A percentile compares a stretch with the other conserved stretches of the same genome.
phyloP scores from a whole-genome alignment of 2,113 vertebrate genomes.

The Axis porcinus region DNA sequence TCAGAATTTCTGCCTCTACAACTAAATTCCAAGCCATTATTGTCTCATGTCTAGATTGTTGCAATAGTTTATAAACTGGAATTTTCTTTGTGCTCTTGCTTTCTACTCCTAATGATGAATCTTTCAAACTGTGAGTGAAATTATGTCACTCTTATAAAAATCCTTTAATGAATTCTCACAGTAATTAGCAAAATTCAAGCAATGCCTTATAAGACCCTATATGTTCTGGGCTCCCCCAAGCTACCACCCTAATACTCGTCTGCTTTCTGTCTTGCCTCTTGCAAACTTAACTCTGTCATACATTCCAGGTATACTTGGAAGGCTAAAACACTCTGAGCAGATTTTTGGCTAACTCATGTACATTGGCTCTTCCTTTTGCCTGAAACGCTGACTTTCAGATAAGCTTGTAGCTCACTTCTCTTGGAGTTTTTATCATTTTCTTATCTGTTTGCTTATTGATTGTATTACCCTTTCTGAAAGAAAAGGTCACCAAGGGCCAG shows the following conservation, averaged over 20 bases:
- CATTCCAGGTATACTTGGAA: neutral
- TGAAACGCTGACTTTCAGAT: neutral
- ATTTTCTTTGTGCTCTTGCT: neutral
- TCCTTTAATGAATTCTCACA: neutral
- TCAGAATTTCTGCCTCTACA: neutral
- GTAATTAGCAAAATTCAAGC: neutral
- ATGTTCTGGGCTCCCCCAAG: neutral
- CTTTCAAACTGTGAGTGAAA: neutral
- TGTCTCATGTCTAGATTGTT: neutral
- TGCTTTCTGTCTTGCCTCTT: neutral
- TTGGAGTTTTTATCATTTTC: neutral
- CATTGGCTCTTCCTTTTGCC: neutral
- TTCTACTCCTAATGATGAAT: neutral
- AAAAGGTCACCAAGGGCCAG: neutral
- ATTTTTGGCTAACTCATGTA: neutral
- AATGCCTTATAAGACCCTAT: neutral
- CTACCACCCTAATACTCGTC: neutral
- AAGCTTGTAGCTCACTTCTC: neutral
- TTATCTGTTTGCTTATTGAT: neutral
- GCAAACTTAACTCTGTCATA: neutral
- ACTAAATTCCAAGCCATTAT: neutral
- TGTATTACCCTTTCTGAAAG: neutral
- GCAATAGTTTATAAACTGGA: neutral
- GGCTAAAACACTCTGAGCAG: neutral
- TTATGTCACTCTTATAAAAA: neutral